Conservation (phyloP, 2,113 vertebrate genomes). For the Otus sunia region DNA sequence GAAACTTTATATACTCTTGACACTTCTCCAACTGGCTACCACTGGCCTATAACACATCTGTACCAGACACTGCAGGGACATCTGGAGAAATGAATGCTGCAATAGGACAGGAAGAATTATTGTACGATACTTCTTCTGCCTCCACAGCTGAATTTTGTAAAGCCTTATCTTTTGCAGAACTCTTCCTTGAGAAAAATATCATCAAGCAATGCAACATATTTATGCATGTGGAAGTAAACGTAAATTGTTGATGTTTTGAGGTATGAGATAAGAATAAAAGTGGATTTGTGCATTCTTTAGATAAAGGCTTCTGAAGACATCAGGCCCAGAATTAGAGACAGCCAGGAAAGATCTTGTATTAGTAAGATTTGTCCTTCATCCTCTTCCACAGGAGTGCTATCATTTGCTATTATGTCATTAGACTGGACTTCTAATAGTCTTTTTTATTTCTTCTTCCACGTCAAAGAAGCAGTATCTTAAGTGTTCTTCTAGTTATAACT, state of each 20-base stretch:
- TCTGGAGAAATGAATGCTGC: neutral
- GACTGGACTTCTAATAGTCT: no score
- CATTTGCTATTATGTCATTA: neutral
- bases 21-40: neutral
- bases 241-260: neutral
- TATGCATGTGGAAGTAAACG: neutral
- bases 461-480: neutral
- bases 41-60: no score
- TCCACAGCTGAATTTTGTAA: neutral
- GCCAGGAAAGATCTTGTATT: neutral
- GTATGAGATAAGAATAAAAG: neutral
- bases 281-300: neutral
- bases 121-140: neutral
- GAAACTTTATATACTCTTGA: neutral
- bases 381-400: neutral
- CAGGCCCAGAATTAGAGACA: neutral
- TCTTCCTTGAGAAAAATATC: neutral
- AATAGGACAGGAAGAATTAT: neutral
- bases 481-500: neutral
- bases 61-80: neutral
- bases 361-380: neutral
- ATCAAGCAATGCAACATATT: no score
- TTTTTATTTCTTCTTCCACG: neutral
- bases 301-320: neutral
- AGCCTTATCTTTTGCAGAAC: neutral